These are phyloP conservation scores for Microchrysa polita DNA, from an alignment of 2,888 invertebrate species.

Conservation along the genomic window DNA sequence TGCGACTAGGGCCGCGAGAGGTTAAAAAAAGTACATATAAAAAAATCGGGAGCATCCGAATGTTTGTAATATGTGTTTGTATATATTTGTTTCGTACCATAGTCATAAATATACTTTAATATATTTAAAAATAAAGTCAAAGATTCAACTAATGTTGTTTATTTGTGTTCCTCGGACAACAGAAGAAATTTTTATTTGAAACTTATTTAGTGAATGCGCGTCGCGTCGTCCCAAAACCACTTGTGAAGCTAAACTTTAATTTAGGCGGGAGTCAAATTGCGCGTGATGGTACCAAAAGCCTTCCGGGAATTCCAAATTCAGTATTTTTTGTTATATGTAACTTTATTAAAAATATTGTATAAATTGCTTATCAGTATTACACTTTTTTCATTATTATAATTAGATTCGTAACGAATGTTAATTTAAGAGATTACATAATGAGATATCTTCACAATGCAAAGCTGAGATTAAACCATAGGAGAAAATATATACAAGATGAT, in stretches of 20 bases:
- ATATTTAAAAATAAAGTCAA: slow-evolving; percentile 40
- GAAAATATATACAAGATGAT: slow-evolving; percentile 34
- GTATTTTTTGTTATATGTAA: too few relatives aligned
- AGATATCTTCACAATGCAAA: background rate
- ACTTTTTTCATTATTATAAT: background rate
- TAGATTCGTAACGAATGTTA: slow-evolving; percentile 32
- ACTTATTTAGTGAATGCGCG: too few relatives aligned
- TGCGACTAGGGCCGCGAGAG: background rate
- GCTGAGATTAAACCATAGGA: slow-evolving; percentile 1
- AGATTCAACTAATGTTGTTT: too few relatives aligned
- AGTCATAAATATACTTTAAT: slow-evolving; percentile 42
- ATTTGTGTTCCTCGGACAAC: too few relatives aligned
- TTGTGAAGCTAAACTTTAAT: too few relatives aligned
- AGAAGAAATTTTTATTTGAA: background rate
- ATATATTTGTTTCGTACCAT: slow-evolving; percentile 46
- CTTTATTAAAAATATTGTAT: slow-evolving; percentile 39
- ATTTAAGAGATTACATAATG: slow-evolving; percentile 22
- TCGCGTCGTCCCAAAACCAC: too few relatives aligned
- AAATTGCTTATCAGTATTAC: slow-evolving; percentile 33
- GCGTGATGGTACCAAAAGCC: too few relatives aligned
- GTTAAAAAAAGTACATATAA: background rate
- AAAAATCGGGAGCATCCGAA: background rate
- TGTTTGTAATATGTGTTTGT: slow-evolving; percentile 29
- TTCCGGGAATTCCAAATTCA: too few relatives aligned
- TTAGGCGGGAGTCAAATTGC: too few relatives aligned